phyloP scores from a whole-genome alignment of 2,797 vertebrate species.

The Neopelma chrysocephalum region DNA sequence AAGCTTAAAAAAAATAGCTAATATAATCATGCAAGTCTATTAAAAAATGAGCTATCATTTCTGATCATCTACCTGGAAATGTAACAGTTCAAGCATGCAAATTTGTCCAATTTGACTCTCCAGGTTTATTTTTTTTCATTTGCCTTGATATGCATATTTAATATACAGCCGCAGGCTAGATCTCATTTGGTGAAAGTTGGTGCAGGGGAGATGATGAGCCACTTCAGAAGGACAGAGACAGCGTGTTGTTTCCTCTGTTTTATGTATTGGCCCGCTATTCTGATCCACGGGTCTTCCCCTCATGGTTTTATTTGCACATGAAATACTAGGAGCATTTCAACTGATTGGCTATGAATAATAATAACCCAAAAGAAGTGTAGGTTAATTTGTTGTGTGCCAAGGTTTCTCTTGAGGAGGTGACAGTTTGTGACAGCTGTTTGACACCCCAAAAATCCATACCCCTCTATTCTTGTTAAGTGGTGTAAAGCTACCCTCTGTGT shows the following conservation, averaged over 20 bases:
- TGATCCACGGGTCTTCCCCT: slow-evolving; percentile 74
- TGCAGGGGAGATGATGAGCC: slow-evolving; percentile 89
- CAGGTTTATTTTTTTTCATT: slow-evolving; percentile 91
- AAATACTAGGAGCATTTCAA: slow-evolving; percentile 85
- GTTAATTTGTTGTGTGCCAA: slow-evolving; percentile 78
- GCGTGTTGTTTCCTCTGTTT: slow-evolving; percentile 80
- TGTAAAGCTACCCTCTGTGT: slow-evolving; percentile 49
- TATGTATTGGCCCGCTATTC: slow-evolving; percentile 77
- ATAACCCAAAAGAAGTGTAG: slow-evolving; percentile 81
- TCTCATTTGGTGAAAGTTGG: slow-evolving; percentile 93
- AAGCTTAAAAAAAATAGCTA: not conserved
- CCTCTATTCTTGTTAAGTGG: slow-evolving; percentile 74
- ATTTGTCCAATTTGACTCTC: slow-evolving; percentile 89
- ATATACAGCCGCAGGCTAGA: slow-evolving; percentile 90
- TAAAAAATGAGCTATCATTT: slow-evolving; percentile 37
- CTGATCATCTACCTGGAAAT: slow-evolving; percentile 67
- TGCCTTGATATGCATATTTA: slow-evolving; percentile 99
- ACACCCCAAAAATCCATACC: slow-evolving; percentile 77
- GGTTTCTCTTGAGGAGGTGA: slow-evolving; percentile 81
- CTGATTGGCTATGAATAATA: slow-evolving; percentile 87
- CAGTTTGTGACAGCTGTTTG: slow-evolving; percentile 82
- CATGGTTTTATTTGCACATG: slow-evolving; percentile 90
- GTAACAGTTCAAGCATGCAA: slow-evolving; percentile 77
- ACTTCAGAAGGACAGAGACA: slow-evolving; percentile 87
- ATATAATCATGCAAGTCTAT: not conserved